Conservation (phyloP, 2,797 vertebrate genomes). For the Neosalanx taihuensis region DNA sequence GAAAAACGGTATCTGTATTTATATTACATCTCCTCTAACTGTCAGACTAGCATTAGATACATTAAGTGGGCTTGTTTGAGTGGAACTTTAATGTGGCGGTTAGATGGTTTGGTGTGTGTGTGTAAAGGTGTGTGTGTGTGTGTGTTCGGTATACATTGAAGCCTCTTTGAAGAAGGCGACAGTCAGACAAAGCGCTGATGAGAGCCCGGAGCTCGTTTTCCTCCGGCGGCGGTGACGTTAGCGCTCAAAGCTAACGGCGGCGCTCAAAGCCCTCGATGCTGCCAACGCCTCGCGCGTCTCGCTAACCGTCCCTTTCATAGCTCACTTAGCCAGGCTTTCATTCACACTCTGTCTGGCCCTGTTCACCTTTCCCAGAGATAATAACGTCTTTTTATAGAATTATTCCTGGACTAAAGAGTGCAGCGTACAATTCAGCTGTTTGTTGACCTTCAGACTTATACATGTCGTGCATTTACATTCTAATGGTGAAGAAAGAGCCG, state of each 20-base stretch:
- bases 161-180: conserved; percentile 64
- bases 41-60: conserved; percentile 55
- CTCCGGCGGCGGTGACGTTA: conserved; percentile 45
- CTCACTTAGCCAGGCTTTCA: conserved; percentile 71
- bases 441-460: conserved; percentile 68
- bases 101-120: conserved; percentile 45
- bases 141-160: conserved; percentile 39
- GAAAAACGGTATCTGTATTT: conserved; percentile 47
- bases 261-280: conserved; percentile 64
- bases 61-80: too few species aligned
- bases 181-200: conserved; percentile 67
- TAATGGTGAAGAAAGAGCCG: conserved; percentile 20
- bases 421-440: conserved; percentile 61
- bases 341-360: conserved; percentile 65
- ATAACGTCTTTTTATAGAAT: conserved; percentile 76
- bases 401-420: conserved; percentile 72
- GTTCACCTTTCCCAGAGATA: conserved; percentile 67
- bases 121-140: conserved; percentile 13
- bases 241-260: conserved; percentile 62
- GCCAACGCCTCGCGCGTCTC: conserved; percentile 43
- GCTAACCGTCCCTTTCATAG: conserved; percentile 69
- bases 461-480: conserved; percentile 68
- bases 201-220: conserved; percentile 61
- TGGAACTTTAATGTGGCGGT: conserved; percentile 52
- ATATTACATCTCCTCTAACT: conserved; percentile 45